Evolutionary conservation across 2,888 invertebrate species (phyloP), one percentile per base, ranked within the genome.

Genomic region (Horisme vitalbata): DNA sequence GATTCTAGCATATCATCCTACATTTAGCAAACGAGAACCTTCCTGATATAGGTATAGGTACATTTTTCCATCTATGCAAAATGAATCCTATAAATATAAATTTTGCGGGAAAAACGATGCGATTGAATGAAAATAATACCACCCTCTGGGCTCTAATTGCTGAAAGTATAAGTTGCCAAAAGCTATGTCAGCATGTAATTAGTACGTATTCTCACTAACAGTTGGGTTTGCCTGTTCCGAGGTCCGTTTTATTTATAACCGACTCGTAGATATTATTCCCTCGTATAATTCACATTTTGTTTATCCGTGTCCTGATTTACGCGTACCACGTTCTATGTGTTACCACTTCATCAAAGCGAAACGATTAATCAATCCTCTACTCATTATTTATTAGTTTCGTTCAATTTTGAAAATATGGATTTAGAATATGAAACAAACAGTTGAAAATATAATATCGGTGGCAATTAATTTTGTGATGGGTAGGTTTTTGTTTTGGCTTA

Each of bases 171-270:
- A 45, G 55, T 48, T 47, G 24, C 41, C 52, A 56, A 55, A 50
- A 56, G 51, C 44, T 41, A 49, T 34, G 54, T 52, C 57, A 63
- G 68, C 70, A 68, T 71, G 71, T 61, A 56, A 56, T 8, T 41
- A 45, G 31, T 58, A 55, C 57, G 55, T 62, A 57, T 60, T 55
- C 63, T 55, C 65, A 65, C 71, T 71, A 70, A 72, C 69, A 49
- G 59, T 58, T 56, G 61, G 62, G 63, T 61, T 64, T 58, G 65
- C 68, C 61, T 57, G 61, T 59, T 52, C 48, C 52, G 60, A 60
- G 55, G 35, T 45, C 41, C 30, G 39, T 30, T 50, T 39, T 41
- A 52, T 50, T 61, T 59, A 53, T 57, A 66, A 50, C 50, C 57
- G 52, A 56, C 49, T 65, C 56, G 39, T 41, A 53, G 49, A 66